Conservation (phyloP, 2,888 invertebrate genomes). For the Melanchra persicariae region DNA sequence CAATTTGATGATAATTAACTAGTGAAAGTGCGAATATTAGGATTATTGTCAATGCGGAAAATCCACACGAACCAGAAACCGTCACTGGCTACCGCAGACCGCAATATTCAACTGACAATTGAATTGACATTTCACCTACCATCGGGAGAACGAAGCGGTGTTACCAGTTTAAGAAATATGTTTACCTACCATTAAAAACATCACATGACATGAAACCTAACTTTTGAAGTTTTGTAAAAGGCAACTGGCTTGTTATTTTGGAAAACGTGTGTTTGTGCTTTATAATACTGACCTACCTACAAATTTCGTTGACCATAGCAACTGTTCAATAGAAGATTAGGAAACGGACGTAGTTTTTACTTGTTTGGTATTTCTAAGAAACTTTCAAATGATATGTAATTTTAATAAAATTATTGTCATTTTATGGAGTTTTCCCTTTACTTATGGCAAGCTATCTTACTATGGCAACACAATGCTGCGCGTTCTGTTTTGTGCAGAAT, state of each 20-base stretch:
- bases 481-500: constrained; percentile 38
- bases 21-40: constrained; percentile 82
- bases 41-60: constrained; percentile 73
- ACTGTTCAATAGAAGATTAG: neutral
- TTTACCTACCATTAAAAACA: constrained; percentile 29
- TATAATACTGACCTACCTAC: rapidly evolving
- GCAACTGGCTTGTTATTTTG: neutral
- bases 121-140: constrained; percentile 76
- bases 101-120: constrained; percentile 84
- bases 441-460: neutral
- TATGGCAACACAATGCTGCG: constrained; percentile 27
- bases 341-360: neutral
- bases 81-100: constrained; percentile 78
- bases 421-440: neutral
- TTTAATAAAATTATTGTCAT: no score
- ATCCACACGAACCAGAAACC: constrained; percentile 50
- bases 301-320: neutral
- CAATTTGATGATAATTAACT: constrained; percentile 70
- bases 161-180: constrained; percentile 59
- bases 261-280: neutral
- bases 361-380: neutral
- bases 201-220: neutral
- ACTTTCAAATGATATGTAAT: rapidly evolving
- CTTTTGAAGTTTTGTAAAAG: no score
- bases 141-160: constrained; percentile 46